A percentile compares a stretch with the other conserved stretches of the same genome.
Evolutionary conservation across 92 coral and sea anemone species (phyloP).

Genomic region (Parazoanthus atlanticus): DNA sequence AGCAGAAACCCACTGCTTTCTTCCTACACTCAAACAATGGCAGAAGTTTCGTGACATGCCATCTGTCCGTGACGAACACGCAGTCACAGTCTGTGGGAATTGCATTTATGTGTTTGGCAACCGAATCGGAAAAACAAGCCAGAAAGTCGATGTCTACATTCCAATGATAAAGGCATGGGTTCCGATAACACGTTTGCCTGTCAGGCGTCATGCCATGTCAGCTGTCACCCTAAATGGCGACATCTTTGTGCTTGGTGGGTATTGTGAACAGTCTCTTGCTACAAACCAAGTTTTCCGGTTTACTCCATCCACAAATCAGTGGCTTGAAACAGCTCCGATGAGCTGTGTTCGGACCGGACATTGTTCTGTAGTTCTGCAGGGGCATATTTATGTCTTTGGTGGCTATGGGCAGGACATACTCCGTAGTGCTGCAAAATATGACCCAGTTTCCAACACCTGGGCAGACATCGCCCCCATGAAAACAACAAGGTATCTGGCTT

Average conservation of each 20-base stretch:
- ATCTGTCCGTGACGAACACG: constrained; percentile 68
- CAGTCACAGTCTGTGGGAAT: constrained; percentile 57
- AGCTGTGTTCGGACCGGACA: constrained; percentile 69
- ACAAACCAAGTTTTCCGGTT: constrained; percentile 70
- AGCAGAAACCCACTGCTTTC: constrained; percentile 44
- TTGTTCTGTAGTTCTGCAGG: constrained; percentile 67
- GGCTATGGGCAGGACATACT: constrained; percentile 71
- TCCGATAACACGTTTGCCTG: constrained; percentile 51
- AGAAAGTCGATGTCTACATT: constrained; percentile 68
- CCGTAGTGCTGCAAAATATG: constrained; percentile 58
- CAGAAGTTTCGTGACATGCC: constrained; percentile 62
- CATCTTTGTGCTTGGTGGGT: constrained; percentile 78
- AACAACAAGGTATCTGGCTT: constrained; percentile 62
- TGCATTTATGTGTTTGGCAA: constrained; percentile 67
- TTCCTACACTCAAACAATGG: constrained; percentile 57
- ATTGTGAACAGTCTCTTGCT: constrained; percentile 58
- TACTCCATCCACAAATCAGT: constrained; percentile 65
- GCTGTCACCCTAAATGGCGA: constrained; percentile 67
- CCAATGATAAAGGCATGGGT: constrained; percentile 66
- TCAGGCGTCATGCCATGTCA: constrained; percentile 62
- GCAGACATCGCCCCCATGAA: constrained; percentile 62
- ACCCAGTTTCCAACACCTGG: constrained; percentile 62
- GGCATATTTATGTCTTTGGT: constrained; percentile 72
- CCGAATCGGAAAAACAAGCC: constrained; percentile 49
- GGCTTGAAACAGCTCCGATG: constrained; percentile 75